Conservation (phyloP, 1,140 invertebrate genomes). For the Bemisia tabaci region DNA sequence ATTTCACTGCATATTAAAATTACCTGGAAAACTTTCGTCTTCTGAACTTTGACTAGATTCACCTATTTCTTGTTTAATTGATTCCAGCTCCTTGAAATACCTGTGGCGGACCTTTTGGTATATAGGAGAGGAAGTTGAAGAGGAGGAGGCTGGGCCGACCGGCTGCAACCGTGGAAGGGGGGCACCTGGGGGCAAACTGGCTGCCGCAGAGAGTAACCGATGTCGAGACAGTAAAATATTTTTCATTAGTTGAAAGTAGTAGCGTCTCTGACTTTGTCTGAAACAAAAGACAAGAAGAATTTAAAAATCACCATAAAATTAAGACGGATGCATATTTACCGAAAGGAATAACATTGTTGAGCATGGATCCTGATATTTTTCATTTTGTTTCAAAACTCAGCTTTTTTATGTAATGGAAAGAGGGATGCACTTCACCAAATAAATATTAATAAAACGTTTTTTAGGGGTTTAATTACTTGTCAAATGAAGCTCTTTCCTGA, state of each 20-base stretch:
- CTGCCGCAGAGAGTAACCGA: conserved; percentile 30
- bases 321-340: not conserved
- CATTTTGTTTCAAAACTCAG: conserved; percentile 34
- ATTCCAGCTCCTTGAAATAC: conserved; percentile 39
- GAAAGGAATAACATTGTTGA: conserved; percentile 22
- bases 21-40: conserved; percentile 50
- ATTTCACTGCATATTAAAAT: no score
- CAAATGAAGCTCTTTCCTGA: no score
- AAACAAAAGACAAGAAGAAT: conserved; percentile 7
- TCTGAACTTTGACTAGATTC: conserved; percentile 49
- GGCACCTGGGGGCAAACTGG: conserved; percentile 21
- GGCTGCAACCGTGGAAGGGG: conserved; percentile 24
- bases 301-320: not conserved
- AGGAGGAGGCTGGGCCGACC: not conserved
- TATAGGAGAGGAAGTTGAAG: conserved; percentile 26
- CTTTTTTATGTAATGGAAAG: no score
- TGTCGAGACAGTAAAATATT: conserved; percentile 51
- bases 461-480: no score
- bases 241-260: conserved; percentile 35
- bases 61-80: conserved; percentile 41
- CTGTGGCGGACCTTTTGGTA: conserved; percentile 35
- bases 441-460: no score
- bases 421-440: no score
- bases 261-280: conserved; percentile 34
- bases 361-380: conserved; percentile 38